Conservation (phyloP, 2,113 vertebrate genomes). For the Acanthochromis polyacanthus region DNA sequence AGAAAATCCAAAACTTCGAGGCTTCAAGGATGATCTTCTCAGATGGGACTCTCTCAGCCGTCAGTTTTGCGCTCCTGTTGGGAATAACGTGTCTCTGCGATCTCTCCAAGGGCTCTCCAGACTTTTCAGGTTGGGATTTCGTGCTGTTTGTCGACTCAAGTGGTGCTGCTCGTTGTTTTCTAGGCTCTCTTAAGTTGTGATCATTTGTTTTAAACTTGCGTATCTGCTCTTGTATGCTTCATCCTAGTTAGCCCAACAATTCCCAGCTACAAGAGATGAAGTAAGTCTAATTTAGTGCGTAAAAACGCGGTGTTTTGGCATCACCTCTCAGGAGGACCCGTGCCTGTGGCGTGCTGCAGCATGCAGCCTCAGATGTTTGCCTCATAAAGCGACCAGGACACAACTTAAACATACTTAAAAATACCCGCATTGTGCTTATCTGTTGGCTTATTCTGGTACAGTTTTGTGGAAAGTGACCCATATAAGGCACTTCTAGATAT, state of each 20-base stretch:
- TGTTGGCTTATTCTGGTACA: conserved; percentile 24
- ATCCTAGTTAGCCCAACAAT: not conserved
- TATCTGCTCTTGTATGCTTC: not conserved
- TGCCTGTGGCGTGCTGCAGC: conserved; percentile 70
- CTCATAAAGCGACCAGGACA: conserved; percentile 34
- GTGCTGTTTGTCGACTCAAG: not conserved
- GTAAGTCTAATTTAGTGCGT: not conserved
- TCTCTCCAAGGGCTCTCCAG: conserved; percentile 83
- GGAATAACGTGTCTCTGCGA: conserved; percentile 86
- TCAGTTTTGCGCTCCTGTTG: conserved; percentile 82
- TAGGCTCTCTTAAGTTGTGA: not conserved
- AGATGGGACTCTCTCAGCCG: conserved; percentile 83
- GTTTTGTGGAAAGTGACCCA: conserved; percentile 28
- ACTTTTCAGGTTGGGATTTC: conserved; percentile 86
- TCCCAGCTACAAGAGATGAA: not conserved
- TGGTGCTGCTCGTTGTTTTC: not conserved
- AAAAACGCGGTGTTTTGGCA: conserved; percentile 2
- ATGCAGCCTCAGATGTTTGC: conserved; percentile 49
- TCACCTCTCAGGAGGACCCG: conserved; percentile 31
- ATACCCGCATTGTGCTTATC: conserved; percentile 17
- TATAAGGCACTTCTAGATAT: conserved; percentile 18
- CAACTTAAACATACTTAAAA: conserved; percentile 57
- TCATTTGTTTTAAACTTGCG: not conserved
- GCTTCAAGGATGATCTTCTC: conserved; percentile 89
- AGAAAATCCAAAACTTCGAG: conserved; percentile 64